Base-by-base conservation (phyloP, 2,888 invertebrate genomes). In the Rutpela maculata region DNA sequence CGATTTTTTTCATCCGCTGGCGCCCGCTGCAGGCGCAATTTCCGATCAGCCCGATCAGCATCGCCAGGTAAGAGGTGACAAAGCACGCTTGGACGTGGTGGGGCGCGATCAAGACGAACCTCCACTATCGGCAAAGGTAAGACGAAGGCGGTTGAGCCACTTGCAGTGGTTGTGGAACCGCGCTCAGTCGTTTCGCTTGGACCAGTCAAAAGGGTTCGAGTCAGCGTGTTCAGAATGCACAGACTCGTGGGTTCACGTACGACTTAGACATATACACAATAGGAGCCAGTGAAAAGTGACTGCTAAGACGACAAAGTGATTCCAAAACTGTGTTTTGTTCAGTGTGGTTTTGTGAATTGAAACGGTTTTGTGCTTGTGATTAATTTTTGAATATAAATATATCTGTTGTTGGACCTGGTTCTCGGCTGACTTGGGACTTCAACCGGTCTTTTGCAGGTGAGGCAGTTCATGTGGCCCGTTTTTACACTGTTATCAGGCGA, bases 401-500 rank as follows among this genome's bases (percentile, higher is more conserved):
- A 35, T 6, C 19, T 15, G 67, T 26, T 22, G 65, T 12, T 22
- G 65, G 4, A 55, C 67, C 26, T 26, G 67, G 67, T 67, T 67
- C 67, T 55, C 12, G 22, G 12, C 63, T 18, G 55, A 26, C 26
- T 17, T 55, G 55, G 56, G 67, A 55, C 50, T 60, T 43, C 60
- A 63, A 69, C 38, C 62, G 60, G 55, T 62, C 55, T 67, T 62
- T 75, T 43, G 11, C 69, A 75, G 67, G 69, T 75, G 74, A 75
- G 70, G 22, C 43, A 19, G 65, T 57, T 84, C 81, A 83, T 81
- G 82, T 83, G 83, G 82, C 80, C 81, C 79, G 55, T 55, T 55
- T 63, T 63, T 84, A 81, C 84, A 84, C 85, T 85, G 84, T 86
- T 86, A 86, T 86, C 85, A 83, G 75, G 75, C 82, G 80, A 83